These are phyloP conservation scores for Agrilus biguttatus DNA, from an alignment of 2,888 invertebrate species.

Conservation along the genomic window DNA sequence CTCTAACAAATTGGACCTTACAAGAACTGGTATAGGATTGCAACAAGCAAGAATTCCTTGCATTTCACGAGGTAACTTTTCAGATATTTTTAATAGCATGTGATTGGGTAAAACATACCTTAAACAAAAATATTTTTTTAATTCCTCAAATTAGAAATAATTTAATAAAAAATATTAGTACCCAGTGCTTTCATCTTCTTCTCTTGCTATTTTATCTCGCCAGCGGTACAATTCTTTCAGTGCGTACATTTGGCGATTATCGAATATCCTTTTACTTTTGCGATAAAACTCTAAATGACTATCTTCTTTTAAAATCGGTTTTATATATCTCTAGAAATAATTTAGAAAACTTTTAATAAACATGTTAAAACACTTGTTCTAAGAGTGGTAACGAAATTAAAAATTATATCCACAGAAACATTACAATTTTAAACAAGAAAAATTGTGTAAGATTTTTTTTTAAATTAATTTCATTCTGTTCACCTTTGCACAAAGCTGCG, in stretches of 20 bases:
- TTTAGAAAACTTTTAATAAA: background rate
- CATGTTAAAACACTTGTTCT: constrained; percentile 1
- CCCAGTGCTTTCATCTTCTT: constrained; percentile 82
- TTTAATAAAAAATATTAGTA: constrained; percentile 23
- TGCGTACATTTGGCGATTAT: constrained; percentile 72
- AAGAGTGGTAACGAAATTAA: background rate
- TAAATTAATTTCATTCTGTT: constrained; percentile 1
- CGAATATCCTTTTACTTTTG: constrained; percentile 67
- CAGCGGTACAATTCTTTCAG: constrained; percentile 69
- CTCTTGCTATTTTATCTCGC: constrained; percentile 73
- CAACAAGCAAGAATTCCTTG: constrained; percentile 90
- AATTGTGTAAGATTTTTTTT: too few relatives aligned
- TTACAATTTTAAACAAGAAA: too few relatives aligned
- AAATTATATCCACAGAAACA: too few relatives aligned
- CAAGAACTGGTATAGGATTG: constrained; percentile 75
- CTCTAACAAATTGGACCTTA: constrained; percentile 37
- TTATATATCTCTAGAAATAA: constrained; percentile 55
- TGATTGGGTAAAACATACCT: constrained; percentile 91
- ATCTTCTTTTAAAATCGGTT: constrained; percentile 52
- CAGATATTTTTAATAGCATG: constrained; percentile 83
- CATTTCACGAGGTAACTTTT: constrained; percentile 76
- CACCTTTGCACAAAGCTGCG: constrained; percentile 56
- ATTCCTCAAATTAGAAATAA: background rate
- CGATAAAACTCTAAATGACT: constrained; percentile 64
- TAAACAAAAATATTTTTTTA: constrained; percentile 13